Conservation (phyloP, 2,797 vertebrate genomes). For the Sternarchorhynchus goeldii region DNA sequence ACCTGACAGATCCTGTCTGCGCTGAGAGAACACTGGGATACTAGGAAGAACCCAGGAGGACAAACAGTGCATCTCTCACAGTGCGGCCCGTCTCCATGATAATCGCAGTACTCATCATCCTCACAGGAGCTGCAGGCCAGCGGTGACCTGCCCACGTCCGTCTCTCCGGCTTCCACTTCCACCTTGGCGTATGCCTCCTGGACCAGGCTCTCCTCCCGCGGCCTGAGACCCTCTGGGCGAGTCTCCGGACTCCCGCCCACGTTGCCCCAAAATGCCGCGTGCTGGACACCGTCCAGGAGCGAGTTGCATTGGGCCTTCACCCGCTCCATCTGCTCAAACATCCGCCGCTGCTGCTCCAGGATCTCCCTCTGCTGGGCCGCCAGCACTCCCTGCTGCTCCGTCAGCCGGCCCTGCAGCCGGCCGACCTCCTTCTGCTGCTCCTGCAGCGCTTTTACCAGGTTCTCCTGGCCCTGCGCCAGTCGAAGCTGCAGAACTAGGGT, state of each 20-base stretch:
- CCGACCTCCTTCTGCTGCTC: constrained; percentile 80
- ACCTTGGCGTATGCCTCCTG: constrained; percentile 84
- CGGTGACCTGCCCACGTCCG: constrained; percentile 73
- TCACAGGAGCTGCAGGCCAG: constrained; percentile 78
- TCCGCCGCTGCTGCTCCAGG: constrained; percentile 84
- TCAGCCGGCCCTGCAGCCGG: constrained; percentile 81
- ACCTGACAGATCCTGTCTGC: constrained; percentile 90
- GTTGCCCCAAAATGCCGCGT: constrained; percentile 77
- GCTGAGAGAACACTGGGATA: constrained; percentile 83
- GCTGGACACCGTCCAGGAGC: constrained; percentile 80
- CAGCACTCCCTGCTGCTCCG: constrained; percentile 80
- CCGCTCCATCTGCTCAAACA: constrained; percentile 86
- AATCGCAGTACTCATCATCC: constrained; percentile 81
- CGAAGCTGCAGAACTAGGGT: constrained; percentile 84
- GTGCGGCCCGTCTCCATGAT: constrained; percentile 72
- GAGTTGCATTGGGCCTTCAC: constrained; percentile 81
- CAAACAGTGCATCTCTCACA: constrained; percentile 87
- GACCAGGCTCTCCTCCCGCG: constrained; percentile 73
- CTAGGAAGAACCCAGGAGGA: constrained; percentile 85
- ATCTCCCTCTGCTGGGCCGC: constrained; percentile 83
- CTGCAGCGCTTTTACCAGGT: constrained; percentile 81
- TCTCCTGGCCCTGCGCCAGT: constrained; percentile 84
- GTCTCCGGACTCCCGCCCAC: constrained; percentile 79
- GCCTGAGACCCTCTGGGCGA: constrained; percentile 74
- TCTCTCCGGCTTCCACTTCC: constrained; percentile 84